A percentile compares a stretch with the other conserved stretches of the same genome.
phyloP scores from a whole-genome alignment of 2,888 invertebrate genomes.

The Ectemnius continuus region DNA sequence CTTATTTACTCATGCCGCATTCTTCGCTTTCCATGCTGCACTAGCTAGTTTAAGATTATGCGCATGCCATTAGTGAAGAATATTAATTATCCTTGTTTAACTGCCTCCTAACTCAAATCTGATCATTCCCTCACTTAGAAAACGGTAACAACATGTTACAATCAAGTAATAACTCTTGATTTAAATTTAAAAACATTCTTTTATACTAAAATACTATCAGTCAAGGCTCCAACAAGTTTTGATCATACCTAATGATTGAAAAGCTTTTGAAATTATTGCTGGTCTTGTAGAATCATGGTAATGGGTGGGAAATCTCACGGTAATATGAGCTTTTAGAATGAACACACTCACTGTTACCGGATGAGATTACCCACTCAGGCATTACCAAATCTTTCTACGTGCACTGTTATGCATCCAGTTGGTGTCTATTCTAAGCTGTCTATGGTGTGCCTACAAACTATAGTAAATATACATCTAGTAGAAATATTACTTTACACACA shows the following conservation, averaged over 20 bases:
- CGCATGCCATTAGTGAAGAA: constrained; percentile 76
- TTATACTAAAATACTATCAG: not conserved
- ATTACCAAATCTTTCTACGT: constrained; percentile 68
- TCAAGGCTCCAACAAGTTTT: constrained; percentile 7
- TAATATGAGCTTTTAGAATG: constrained; percentile 85
- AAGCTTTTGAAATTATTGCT: constrained; percentile 26
- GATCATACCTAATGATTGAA: constrained; percentile 16
- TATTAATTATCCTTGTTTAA: constrained; percentile 38
- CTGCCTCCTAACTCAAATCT: too few species aligned
- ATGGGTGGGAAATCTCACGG: constrained; percentile 90
- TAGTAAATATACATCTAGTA: too few species aligned
- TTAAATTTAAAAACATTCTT: constrained; percentile 3
- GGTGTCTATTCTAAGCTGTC: too few species aligned
- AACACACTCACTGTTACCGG: constrained; percentile 96
- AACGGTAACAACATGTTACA: too few species aligned
- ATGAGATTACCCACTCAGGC: constrained; percentile 92
- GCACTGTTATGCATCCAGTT: too few species aligned
- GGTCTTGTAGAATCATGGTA: constrained; percentile 77
- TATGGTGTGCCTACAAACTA: too few species aligned
- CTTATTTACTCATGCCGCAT: constrained; percentile 77
- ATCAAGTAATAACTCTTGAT: too few species aligned
- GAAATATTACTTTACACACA: too few species aligned
- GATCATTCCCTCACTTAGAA: too few species aligned
- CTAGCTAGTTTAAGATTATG: constrained; percentile 63
- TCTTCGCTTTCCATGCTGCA: constrained; percentile 77